A percentile compares a stretch with the other conserved stretches of the same genome.
Conservation (phyloP, 2,113 vertebrate species). For the Coturnix japonica region DNA sequence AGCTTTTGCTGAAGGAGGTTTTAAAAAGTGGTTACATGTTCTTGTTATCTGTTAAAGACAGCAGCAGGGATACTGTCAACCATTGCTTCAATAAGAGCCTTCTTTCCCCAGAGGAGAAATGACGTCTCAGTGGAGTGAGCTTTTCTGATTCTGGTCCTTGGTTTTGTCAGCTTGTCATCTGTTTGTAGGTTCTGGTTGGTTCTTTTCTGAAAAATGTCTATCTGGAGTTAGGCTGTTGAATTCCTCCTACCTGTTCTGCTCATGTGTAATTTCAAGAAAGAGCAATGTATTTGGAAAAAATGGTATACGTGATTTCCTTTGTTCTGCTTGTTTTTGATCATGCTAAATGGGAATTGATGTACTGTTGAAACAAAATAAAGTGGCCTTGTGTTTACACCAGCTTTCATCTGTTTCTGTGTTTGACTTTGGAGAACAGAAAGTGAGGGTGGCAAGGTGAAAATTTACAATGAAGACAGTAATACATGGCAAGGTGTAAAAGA, state of each 20-base stretch:
- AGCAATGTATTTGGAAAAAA: conserved; percentile 15
- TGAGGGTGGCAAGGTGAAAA: not conserved
- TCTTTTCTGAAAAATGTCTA: conserved; percentile 8
- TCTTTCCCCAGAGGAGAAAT: not conserved
- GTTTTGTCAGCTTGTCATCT: not conserved
- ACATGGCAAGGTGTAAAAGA: not conserved
- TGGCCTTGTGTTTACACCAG: conserved; percentile 65
- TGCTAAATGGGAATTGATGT: conserved; percentile 60
- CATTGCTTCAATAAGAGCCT: not conserved
- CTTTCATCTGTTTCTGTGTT: not conserved
- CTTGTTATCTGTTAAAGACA: not conserved
- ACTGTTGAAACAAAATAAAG: conserved; percentile 76
- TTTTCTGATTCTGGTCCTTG: not conserved
- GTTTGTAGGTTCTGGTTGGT: not conserved
- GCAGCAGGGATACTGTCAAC: not conserved
- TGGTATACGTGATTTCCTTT: conserved; percentile 17
- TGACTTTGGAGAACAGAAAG: not conserved
- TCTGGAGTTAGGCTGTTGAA: conserved; percentile 33
- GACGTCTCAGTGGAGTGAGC: not conserved
- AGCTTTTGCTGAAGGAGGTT: not conserved
- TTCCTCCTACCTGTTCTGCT: conserved; percentile 23
- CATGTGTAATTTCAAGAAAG: not conserved
- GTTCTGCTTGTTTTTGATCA: conserved; percentile 65
- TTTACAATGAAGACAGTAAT: not conserved
- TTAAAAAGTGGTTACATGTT: not conserved